phyloP scores from a whole-genome alignment of 2,888 invertebrate genomes.

The Hyppa rectilinea region DNA sequence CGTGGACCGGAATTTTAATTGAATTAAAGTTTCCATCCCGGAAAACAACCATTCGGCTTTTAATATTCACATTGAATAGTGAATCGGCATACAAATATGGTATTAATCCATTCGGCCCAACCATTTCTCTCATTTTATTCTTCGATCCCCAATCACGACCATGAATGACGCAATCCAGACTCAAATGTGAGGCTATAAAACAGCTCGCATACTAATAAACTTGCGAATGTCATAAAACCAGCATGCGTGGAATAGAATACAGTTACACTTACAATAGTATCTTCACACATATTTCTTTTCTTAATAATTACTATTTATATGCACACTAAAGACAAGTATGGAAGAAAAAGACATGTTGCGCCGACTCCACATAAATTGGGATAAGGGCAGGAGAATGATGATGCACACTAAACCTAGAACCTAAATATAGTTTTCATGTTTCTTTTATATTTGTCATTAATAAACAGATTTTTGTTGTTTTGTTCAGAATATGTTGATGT shows the following conservation, averaged over 20 bases:
- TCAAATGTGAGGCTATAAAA: slow-evolving; percentile 69
- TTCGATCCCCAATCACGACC: slow-evolving; percentile 44
- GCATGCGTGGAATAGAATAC: slow-evolving; percentile 60
- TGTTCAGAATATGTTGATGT: background rate
- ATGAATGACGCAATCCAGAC: slow-evolving; percentile 70
- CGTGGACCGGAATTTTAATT: background rate
- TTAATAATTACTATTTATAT: too few relatives aligned
- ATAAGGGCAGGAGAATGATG: too few relatives aligned
- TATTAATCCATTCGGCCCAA: background rate
- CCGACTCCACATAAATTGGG: too few relatives aligned
- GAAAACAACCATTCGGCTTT: slow-evolving; percentile 2
- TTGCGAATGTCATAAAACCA: slow-evolving; percentile 65
- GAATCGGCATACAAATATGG: slow-evolving; percentile 6
- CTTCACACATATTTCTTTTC: too few relatives aligned
- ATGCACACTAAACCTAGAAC: slow-evolving; percentile 4
- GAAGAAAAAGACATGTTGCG: too few relatives aligned
- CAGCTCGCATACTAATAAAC: slow-evolving; percentile 72
- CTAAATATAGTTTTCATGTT: slow-evolving; percentile 6
- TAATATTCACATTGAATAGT: slow-evolving; percentile 10
- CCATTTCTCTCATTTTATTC: slow-evolving; percentile 28
- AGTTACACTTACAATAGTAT: slow-evolving; percentile 33
- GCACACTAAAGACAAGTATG: too few relatives aligned
- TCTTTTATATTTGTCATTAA: background rate
- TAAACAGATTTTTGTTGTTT: slow-evolving; percentile 2
- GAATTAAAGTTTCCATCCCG: slow-evolving; percentile 6